These are phyloP conservation scores for Drosophila histrio DNA, from an alignment of 2,888 invertebrate genomes.

Conservation along the genomic window DNA sequence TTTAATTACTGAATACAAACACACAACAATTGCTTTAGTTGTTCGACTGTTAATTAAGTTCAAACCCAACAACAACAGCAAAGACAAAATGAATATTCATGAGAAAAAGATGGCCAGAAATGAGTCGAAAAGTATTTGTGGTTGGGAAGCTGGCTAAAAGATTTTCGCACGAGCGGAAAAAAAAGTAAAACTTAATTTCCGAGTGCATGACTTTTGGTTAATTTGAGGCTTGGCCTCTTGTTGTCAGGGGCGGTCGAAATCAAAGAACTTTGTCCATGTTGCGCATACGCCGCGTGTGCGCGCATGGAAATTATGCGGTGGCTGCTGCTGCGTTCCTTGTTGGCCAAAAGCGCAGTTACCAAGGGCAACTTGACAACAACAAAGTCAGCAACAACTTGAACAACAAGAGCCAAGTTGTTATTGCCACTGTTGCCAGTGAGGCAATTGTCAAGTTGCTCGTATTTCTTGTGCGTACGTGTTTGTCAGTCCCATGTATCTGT, in stretches of 20 bases:
- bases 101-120: constrained; percentile 50
- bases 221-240: constrained; percentile 43
- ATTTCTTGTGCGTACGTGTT: constrained; percentile 45
- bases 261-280: constrained; percentile 71
- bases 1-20: constrained; percentile 42
- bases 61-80: neutral
- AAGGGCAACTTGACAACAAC: constrained; percentile 33
- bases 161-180: constrained; percentile 63
- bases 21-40: constrained; percentile 26
- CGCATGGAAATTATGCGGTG: constrained; percentile 62
- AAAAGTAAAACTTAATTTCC: constrained; percentile 58
- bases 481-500: constrained; percentile 30
- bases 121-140: constrained; percentile 4
- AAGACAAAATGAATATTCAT: constrained; percentile 55
- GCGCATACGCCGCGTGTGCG: constrained; percentile 75
- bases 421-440: constrained; percentile 31
- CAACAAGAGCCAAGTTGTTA: constrained; percentile 10
- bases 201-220: constrained; percentile 71
- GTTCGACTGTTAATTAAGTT: constrained; percentile 57
- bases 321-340: constrained; percentile 7
- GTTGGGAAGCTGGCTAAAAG: constrained; percentile 61
- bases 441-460: constrained; percentile 62
- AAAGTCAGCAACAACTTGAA: neutral
- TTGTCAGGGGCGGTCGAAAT: constrained; percentile 56
- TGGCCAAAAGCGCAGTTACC: constrained; percentile 49